Percentiles rank a stretch among this genome's conserved stretches.
Conservation (phyloP, 2,797 vertebrate genomes). For the Smutsia gigantea region DNA sequence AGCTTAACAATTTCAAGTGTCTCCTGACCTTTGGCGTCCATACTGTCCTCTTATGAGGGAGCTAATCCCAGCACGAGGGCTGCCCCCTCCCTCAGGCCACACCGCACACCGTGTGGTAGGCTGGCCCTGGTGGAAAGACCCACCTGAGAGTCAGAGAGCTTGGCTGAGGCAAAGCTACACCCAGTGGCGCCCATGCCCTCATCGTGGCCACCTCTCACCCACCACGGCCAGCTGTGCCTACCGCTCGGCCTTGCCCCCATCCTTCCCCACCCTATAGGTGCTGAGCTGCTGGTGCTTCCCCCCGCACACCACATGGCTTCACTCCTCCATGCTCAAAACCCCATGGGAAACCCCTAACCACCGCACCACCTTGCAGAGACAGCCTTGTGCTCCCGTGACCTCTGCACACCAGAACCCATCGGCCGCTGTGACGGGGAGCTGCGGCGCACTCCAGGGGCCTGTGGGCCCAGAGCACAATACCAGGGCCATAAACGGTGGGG, state of each 20-base stretch:
- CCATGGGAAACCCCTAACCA: background rate
- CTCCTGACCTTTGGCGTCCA: background rate
- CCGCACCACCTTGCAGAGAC: background rate
- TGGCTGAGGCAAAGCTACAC: background rate
- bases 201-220: background rate
- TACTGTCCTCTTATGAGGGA: background rate
- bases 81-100: background rate
- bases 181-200: background rate
- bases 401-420: background rate
- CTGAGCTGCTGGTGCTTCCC: background rate
- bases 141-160: background rate
- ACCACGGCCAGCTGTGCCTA: background rate
- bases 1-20: background rate
- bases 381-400: background rate
- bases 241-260: rapidly evolving
- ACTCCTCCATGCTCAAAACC: background rate
- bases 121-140: background rate
- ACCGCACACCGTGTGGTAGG: background rate
- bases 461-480: background rate
- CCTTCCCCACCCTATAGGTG: background rate
- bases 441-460: background rate
- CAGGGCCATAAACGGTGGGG: background rate
- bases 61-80: background rate
- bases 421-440: background rate
- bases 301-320: background rate